These are phyloP conservation scores for Vipera latastei DNA, from an alignment of 2,797 vertebrate species.

Conservation along the genomic window DNA sequence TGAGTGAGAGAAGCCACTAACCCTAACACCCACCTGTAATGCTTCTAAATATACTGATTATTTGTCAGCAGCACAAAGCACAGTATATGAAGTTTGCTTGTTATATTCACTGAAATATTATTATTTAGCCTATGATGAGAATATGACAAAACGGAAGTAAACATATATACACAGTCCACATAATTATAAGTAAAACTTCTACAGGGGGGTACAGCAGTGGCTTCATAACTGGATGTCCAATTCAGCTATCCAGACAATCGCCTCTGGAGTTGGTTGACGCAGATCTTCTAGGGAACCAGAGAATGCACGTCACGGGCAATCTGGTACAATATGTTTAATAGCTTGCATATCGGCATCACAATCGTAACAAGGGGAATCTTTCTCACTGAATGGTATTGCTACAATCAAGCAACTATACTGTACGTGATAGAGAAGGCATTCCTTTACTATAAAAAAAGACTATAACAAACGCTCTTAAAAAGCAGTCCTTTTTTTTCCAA, in stretches of 20 bases:
- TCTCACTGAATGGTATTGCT: not conserved
- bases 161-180: not conserved
- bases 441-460: not conserved
- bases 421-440: not conserved
- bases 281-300: not conserved
- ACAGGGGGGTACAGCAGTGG: too few species aligned
- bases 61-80: not conserved
- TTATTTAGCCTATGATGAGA: not conserved
- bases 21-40: not conserved
- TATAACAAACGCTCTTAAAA: not conserved
- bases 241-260: too few species aligned
- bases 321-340: not conserved
- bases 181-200: too few species aligned
- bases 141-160: too few species aligned
- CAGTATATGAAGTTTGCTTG: too few species aligned
- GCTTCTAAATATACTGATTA: not conserved
- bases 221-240: too few species aligned
- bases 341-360: not conserved
- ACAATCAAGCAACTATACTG: not conserved
- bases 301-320: not conserved
- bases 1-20: not conserved
- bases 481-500: not conserved
- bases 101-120: not conserved
- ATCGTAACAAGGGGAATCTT: not conserved
- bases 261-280: too few species aligned